Conservation (phyloP, 2,888 invertebrate species). For the Bibio marci region DNA sequence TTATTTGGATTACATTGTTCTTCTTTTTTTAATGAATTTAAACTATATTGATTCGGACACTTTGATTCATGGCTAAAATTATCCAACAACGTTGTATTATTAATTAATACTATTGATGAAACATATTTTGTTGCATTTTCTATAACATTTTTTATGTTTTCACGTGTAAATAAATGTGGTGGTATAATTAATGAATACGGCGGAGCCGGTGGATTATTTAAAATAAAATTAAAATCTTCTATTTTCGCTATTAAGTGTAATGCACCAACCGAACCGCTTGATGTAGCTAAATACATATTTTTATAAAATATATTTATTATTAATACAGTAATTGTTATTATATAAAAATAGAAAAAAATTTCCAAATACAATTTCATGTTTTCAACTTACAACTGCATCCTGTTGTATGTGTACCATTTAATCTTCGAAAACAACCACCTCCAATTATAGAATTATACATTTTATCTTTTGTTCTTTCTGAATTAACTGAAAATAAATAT, state of each 20-base stretch:
- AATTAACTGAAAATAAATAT: slow-evolving; percentile 25
- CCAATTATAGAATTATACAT: slow-evolving; percentile 63
- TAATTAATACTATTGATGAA: slow-evolving; percentile 44
- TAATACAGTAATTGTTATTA: slow-evolving; percentile 1
- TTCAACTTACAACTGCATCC: slow-evolving; percentile 77
- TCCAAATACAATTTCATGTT: background rate
- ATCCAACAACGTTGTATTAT: slow-evolving; percentile 18
- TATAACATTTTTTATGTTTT: slow-evolving; percentile 35
- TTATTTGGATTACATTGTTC: slow-evolving; percentile 31
- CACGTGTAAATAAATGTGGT: slow-evolving; percentile 41
- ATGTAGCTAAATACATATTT: slow-evolving; percentile 18
- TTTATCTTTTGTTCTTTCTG: slow-evolving; percentile 53
- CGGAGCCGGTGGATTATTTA: slow-evolving; percentile 50
- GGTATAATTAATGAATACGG: slow-evolving; percentile 65
- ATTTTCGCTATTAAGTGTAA: slow-evolving; percentile 51
- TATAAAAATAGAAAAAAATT: background rate
- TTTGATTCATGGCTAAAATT: slow-evolving; percentile 45
- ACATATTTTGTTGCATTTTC: slow-evolving; percentile 34
- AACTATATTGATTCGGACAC: slow-evolving; percentile 69
- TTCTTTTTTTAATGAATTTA: slow-evolving; percentile 29
- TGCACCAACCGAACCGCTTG: slow-evolving; percentile 69
- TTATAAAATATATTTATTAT: slow-evolving; percentile 1
- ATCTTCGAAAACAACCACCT: slow-evolving; percentile 68
- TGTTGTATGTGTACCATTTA: slow-evolving; percentile 89
- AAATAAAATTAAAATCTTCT: slow-evolving; percentile 56